Evolutionary conservation across 2,113 vertebrate genomes (phyloP).

Genomic region (Sylvia atricapilla): DNA sequence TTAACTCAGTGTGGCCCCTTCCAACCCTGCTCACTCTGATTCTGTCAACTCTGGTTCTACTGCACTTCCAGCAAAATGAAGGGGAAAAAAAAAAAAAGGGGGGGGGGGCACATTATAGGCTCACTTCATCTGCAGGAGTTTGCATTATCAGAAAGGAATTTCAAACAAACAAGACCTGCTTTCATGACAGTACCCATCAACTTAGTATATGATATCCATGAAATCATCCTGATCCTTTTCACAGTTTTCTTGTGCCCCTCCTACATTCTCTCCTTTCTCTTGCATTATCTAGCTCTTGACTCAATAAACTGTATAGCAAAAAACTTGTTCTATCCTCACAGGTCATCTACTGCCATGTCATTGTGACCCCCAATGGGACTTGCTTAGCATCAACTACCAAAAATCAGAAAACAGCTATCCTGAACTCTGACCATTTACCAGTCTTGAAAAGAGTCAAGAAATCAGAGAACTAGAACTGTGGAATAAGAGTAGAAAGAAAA

Average conservation of each 20-base stretch:
- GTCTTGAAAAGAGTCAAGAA: not conserved
- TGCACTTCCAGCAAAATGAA: not conserved
- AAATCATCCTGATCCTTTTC: not conserved
- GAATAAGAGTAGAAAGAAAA: not conserved
- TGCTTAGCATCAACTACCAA: not conserved
- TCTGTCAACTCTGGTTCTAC: not conserved
- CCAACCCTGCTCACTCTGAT: not conserved
- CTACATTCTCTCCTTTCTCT: not conserved
- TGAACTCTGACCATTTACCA: not conserved
- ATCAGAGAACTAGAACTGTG: not conserved
- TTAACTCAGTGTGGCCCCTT: not conserved
- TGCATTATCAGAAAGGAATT: not conserved
- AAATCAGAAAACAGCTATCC: not conserved
- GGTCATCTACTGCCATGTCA: not conserved
- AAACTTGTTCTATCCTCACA: not conserved
- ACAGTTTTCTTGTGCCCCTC: not conserved
- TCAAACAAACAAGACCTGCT: not conserved
- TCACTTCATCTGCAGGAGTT: not conserved
- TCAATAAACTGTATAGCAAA: not conserved
- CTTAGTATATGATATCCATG: not conserved
- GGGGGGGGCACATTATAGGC: rapidly evolving
- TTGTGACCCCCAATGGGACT: not conserved
- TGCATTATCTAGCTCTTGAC: not conserved
- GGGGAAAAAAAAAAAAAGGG: not conserved
- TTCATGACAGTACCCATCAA: not conserved